phyloP scores from a whole-genome alignment of 2,888 invertebrate genomes.

The Ramazzottius varieornatus region DNA sequence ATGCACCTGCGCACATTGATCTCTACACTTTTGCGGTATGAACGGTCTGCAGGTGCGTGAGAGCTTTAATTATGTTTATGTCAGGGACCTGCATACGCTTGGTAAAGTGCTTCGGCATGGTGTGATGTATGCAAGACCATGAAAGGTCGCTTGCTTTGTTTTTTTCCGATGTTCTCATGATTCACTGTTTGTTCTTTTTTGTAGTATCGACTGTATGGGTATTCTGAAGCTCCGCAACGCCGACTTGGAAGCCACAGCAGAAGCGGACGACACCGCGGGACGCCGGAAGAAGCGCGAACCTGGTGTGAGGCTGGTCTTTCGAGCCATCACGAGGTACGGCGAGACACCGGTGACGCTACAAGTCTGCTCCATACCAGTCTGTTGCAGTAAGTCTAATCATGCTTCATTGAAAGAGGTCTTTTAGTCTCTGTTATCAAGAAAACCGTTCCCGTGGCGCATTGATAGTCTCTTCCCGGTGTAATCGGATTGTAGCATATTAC shows the following conservation, averaged over 20 bases:
- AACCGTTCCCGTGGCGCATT: too few relatives aligned
- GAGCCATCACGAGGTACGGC: conserved; percentile 19
- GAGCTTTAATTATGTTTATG: too few relatives aligned
- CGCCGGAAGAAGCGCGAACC: conserved; percentile 19
- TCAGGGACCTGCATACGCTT: neutral
- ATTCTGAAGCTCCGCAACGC: conserved; percentile 21
- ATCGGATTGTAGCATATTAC: neutral
- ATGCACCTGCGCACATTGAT: too few relatives aligned
- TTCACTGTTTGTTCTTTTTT: conserved; percentile 7
- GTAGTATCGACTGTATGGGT: conserved; percentile 26
- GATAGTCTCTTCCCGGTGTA: neutral
- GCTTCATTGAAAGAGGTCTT: neutral
- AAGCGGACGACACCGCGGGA: neutral
- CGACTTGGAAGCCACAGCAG: conserved; percentile 11
- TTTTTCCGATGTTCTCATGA: too few relatives aligned
- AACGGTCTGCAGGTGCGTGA: too few relatives aligned
- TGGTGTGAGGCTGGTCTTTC: conserved; percentile 21
- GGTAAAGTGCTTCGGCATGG: neutral
- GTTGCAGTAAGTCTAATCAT: conserved; percentile 19
- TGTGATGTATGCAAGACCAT: neutral
- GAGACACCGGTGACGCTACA: conserved; percentile 19
- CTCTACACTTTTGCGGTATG: too few relatives aligned
- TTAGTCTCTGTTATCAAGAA: too few relatives aligned
- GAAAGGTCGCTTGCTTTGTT: neutral
- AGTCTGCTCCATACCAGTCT: conserved; percentile 18